Evolutionary conservation across 2,888 invertebrate genomes (phyloP).

Genomic region (Ichneumoninae sp.): DNA sequence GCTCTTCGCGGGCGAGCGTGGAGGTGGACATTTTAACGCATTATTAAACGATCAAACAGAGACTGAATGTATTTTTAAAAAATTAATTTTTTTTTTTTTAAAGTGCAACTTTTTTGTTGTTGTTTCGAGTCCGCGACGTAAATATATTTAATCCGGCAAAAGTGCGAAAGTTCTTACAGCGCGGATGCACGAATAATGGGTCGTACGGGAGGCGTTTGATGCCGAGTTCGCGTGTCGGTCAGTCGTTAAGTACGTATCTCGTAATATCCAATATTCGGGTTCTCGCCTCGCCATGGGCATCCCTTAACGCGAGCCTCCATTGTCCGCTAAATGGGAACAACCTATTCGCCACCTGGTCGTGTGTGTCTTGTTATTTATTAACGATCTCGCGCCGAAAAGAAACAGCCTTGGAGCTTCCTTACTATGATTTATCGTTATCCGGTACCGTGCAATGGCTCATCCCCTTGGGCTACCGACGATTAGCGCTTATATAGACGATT

Average conservation of each 20-base stretch:
- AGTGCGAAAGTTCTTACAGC: background rate
- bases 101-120: background rate
- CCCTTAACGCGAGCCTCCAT: constrained; percentile 68
- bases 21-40: constrained; percentile 60
- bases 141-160: background rate
- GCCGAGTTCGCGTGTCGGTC: constrained; percentile 79
- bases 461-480: constrained; percentile 6
- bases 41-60: background rate
- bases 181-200: background rate
- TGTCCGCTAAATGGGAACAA: constrained; percentile 71
- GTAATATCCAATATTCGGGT: constrained; percentile 81
- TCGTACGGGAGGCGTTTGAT: constrained; percentile 72
- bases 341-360: constrained; percentile 69
- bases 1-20: constrained; percentile 8
- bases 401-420: constrained; percentile 43
- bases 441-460: background rate
- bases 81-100: background rate
- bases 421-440: constrained; percentile 51
- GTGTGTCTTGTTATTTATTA: constrained; percentile 63
- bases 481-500: constrained; percentile 9
- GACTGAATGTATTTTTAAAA: background rate
- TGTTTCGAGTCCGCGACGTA: background rate
- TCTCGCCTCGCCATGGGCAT: constrained; percentile 44
- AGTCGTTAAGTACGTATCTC: constrained; percentile 77
- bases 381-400: constrained; percentile 54